phyloP scores from a whole-genome alignment of 2,113 vertebrate genomes.

The Rhea americana region DNA sequence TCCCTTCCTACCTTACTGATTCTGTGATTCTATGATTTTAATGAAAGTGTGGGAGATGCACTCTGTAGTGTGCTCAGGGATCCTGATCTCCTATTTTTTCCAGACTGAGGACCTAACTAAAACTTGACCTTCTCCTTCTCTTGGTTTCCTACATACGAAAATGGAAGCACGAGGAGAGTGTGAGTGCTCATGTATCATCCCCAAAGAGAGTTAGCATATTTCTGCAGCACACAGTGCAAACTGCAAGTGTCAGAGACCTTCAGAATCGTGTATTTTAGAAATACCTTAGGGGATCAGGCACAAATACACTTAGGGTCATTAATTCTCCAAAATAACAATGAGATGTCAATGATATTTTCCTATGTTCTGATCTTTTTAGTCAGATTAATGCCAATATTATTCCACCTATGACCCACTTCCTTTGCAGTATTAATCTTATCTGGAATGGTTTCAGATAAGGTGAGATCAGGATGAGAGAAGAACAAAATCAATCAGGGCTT shows the following conservation, averaged over 20 bases:
- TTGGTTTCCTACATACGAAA: background rate
- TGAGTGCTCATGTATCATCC: background rate
- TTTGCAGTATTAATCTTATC: background rate
- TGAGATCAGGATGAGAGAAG: background rate
- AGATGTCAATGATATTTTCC: background rate
- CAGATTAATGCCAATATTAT: background rate
- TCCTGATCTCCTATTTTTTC: background rate
- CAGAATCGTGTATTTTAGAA: background rate
- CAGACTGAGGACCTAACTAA: background rate
- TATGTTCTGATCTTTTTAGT: background rate
- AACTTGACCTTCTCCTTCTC: background rate
- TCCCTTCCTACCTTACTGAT: no score
- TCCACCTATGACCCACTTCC: background rate
- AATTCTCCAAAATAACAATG: background rate
- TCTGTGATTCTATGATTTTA: background rate
- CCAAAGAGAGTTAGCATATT: background rate
- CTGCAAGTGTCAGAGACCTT: background rate
- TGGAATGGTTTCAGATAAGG: background rate
- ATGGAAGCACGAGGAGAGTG: background rate
- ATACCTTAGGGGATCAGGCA: background rate
- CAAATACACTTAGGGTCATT: background rate
- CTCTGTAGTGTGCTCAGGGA: fast-evolving
- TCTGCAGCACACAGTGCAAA: background rate
- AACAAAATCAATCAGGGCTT: background rate
- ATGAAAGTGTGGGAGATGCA: background rate